phyloP scores from a whole-genome alignment of 2,888 invertebrate genomes.

The Nomada hirtipes region DNA sequence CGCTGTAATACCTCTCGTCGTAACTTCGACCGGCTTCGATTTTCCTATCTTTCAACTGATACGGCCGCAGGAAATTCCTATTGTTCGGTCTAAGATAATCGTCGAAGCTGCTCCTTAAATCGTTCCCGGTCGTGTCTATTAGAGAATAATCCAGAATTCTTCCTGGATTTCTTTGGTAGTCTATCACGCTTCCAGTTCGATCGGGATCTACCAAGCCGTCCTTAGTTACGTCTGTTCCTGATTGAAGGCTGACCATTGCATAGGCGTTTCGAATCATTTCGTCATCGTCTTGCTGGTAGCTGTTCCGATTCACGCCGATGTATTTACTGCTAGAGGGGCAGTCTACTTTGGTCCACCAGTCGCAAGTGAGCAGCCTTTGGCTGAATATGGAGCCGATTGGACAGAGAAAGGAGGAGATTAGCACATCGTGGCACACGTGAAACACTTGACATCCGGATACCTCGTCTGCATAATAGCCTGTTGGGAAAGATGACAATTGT shows the following conservation, averaged over 20 bases:
- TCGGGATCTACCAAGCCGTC: constrained; percentile 71
- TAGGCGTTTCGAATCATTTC: constrained; percentile 87
- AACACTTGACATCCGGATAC: constrained; percentile 89
- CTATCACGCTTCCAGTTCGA: constrained; percentile 61
- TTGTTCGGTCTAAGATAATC: constrained; percentile 41
- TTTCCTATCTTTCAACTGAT: constrained; percentile 55
- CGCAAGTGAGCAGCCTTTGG: constrained; percentile 88
- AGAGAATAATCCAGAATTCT: constrained; percentile 43
- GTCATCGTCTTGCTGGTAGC: constrained; percentile 84
- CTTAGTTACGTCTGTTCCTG: constrained; percentile 75
- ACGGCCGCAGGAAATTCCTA: constrained; percentile 57
- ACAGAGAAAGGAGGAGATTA: constrained; percentile 88
- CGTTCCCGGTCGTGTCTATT: constrained; percentile 60
- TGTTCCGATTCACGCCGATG: constrained; percentile 83
- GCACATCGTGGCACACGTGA: constrained; percentile 87
- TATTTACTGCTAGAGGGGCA: constrained; percentile 85
- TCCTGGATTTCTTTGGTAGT: constrained; percentile 36
- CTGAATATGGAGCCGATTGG: constrained; percentile 89
- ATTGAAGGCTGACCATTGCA: constrained; percentile 86
- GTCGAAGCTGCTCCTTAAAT: constrained; percentile 70
- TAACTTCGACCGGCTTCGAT: constrained; percentile 43
- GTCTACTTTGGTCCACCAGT: constrained; percentile 90
- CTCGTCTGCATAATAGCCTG: constrained; percentile 88
- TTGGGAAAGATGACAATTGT: background rate
- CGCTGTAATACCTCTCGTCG: constrained; percentile 63